These are phyloP conservation scores for Drosophila equinoxialis DNA, from an alignment of 1,140 invertebrate species.

Conservation along the genomic window DNA sequence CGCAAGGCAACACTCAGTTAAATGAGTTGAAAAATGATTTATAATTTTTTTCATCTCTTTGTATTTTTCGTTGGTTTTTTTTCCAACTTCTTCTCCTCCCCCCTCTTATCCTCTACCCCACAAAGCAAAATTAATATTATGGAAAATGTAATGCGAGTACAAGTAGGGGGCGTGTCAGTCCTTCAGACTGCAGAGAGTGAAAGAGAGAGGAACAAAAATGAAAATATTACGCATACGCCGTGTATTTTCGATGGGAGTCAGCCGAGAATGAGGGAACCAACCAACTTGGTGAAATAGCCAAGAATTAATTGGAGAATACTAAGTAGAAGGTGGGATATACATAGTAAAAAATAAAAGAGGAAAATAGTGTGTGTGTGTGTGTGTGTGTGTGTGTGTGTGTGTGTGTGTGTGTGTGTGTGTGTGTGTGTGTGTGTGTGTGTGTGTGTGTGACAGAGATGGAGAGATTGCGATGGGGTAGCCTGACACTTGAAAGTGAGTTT, in stretches of 20 bases:
- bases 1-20: constrained; percentile 59
- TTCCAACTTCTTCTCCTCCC: constrained; percentile 4
- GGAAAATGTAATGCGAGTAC: constrained; percentile 65
- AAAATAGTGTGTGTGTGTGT: no score
- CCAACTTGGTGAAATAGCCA: constrained; percentile 53
- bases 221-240: constrained; percentile 72
- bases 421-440: no score
- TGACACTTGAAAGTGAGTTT: constrained; percentile 46
- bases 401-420: no score
- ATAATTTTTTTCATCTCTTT: constrained; percentile 44
- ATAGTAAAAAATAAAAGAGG: not conserved
- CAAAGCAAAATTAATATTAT: constrained; percentile 61
- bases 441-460: no score
- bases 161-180: constrained; percentile 13
- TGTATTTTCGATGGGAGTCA: constrained; percentile 27
- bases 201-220: constrained; percentile 23
- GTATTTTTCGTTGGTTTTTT: constrained; percentile 14
- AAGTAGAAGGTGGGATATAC: constrained; percentile 3
- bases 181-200: not conserved
- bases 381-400: no score
- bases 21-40: constrained; percentile 77
- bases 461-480: not conserved
- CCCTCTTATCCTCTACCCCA: not conserved
- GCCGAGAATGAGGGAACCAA: constrained; percentile 10
- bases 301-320: constrained; percentile 61